phyloP scores from a whole-genome alignment of 1,140 invertebrate species.

The Cardiocondyla obscurior region DNA sequence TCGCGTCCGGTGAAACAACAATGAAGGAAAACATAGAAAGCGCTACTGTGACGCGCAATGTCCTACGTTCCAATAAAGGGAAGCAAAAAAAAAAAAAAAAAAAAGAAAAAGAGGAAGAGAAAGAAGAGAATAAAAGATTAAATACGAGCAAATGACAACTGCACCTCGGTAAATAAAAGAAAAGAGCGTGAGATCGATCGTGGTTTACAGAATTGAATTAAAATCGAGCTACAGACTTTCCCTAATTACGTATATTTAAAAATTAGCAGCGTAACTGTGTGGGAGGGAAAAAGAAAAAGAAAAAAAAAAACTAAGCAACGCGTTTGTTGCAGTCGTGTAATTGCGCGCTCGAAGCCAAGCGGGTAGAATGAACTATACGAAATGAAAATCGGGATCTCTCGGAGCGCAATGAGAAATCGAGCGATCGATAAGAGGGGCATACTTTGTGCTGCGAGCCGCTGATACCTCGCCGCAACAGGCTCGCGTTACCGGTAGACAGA shows the following conservation, averaged over 20 bases:
- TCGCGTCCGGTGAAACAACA: slow-evolving; percentile 38
- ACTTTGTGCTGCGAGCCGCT: slow-evolving; percentile 30
- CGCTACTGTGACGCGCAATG: not conserved
- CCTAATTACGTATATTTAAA: not conserved
- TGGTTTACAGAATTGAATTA: not conserved
- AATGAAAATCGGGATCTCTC: slow-evolving; percentile 18
- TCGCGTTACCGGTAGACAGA: slow-evolving; percentile 39
- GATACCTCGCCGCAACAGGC: slow-evolving; percentile 2
- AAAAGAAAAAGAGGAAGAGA: not conserved
- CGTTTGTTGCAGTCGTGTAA: not conserved
- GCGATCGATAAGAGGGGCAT: slow-evolving; percentile 24
- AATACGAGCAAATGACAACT: not conserved
- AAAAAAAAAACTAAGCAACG: not conserved
- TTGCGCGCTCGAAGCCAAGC: not conserved
- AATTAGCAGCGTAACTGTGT: slow-evolving; percentile 3
- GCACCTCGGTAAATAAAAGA: not conserved
- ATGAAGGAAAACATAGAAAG: slow-evolving; percentile 33
- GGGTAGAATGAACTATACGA: not conserved
- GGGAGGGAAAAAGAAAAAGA: no score
- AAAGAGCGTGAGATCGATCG: not conserved
- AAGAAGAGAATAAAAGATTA: not conserved
- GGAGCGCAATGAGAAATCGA: slow-evolving; percentile 18
- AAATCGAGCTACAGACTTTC: not conserved
- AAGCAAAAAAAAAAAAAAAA: not conserved
- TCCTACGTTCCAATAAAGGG: not conserved